Conservation (phyloP, 2,113 vertebrate genomes). For the Phoxinus phoxinus region DNA sequence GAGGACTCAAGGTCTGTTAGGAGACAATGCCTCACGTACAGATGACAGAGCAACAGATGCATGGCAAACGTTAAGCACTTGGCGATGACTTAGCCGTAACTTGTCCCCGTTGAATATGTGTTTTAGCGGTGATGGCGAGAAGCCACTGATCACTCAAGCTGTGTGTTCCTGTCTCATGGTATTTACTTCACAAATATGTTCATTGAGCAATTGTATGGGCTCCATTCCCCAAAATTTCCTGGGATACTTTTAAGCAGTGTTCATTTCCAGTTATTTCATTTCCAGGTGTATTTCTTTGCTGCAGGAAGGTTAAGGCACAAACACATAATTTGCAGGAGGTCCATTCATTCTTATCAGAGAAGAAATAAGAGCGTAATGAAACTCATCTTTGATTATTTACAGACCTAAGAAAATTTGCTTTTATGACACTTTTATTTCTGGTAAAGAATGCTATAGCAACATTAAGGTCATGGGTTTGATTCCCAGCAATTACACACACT, state of each 20-base stretch:
- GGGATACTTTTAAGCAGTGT: slow-evolving; percentile 39
- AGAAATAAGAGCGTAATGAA: background rate
- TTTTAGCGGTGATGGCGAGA: slow-evolving; percentile 30
- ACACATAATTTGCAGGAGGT: slow-evolving; percentile 26
- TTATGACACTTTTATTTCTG: background rate
- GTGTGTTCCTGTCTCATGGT: slow-evolving; percentile 37
- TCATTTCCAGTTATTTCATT: slow-evolving; percentile 38
- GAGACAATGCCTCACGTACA: slow-evolving; percentile 35
- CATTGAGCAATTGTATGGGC: slow-evolving; percentile 45
- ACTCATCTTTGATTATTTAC: slow-evolving; percentile 1
- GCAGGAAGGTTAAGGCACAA: slow-evolving; percentile 20
- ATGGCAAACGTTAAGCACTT: slow-evolving; percentile 41
- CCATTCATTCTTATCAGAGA: slow-evolving; percentile 21
- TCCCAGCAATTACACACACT: background rate
- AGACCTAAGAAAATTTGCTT: background rate
- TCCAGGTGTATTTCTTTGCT: slow-evolving; percentile 23
- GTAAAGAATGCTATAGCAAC: background rate
- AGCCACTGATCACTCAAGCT: slow-evolving; percentile 47
- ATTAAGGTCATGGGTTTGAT: background rate
- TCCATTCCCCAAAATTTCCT: slow-evolving; percentile 21
- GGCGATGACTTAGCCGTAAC: slow-evolving; percentile 47
- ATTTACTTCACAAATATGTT: slow-evolving; percentile 38
- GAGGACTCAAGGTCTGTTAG: slow-evolving; percentile 43
- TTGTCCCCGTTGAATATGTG: slow-evolving; percentile 34
- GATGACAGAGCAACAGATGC: slow-evolving; percentile 54